phyloP scores from a whole-genome alignment of 2,113 vertebrate genomes.

The Saguinus midas region DNA sequence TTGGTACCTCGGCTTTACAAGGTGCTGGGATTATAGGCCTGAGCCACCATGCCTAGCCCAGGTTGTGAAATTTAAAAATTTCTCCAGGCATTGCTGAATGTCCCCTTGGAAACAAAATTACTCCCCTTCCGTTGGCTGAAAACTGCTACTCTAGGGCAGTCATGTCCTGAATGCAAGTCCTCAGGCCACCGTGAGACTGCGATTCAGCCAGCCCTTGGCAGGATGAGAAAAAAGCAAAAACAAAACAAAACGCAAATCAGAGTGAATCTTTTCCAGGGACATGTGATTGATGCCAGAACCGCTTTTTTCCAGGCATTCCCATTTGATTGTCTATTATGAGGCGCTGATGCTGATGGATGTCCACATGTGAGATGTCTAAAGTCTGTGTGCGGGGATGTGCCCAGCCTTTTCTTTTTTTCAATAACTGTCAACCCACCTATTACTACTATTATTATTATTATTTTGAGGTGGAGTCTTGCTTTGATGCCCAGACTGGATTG shows the following conservation, averaged over 20 bases:
- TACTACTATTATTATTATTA: no score
- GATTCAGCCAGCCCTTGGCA: neutral
- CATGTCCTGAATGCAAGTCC: neutral
- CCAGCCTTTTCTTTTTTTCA: no score
- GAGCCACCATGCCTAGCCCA: neutral
- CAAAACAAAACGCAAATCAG: neutral
- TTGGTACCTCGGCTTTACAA: no score
- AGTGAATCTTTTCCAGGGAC: neutral
- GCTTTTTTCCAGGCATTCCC: neutral
- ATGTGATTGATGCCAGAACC: neutral
- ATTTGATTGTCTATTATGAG: neutral
- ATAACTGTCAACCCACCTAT: no score
- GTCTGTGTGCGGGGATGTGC: no score
- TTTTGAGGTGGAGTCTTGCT: no score
- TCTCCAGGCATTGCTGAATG: neutral
- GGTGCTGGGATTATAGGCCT: no score
- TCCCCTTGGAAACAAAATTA: neutral
- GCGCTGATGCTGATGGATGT: fast-evolving
- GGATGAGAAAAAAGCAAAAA: neutral
- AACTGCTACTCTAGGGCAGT: fast-evolving
- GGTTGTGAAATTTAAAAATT: neutral
- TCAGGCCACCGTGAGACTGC: neutral
- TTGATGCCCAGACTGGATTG: no score
- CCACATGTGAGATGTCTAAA: no score
- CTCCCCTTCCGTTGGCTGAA: fast-evolving